Conservation (phyloP, 2,888 invertebrate genomes). For the Ptychoptera albimana region DNA sequence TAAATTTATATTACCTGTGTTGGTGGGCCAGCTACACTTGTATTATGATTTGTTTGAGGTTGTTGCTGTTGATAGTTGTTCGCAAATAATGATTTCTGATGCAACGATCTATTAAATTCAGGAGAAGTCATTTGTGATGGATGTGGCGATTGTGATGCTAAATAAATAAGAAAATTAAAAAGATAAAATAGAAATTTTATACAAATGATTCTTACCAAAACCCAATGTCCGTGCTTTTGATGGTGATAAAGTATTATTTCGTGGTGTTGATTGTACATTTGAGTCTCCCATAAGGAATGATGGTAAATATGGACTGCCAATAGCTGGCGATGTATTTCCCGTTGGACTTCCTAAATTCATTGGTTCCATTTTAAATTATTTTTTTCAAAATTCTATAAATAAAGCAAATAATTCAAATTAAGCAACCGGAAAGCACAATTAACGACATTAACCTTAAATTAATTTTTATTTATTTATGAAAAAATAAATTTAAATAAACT, state of each 20-base stretch:
- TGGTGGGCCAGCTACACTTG: constrained; percentile 24
- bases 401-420: too few species aligned
- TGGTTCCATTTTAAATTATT: constrained; percentile 49
- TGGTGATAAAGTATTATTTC: constrained; percentile 41
- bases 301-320: constrained; percentile 55
- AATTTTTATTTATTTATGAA: too few species aligned
- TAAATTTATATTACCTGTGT: constrained; percentile 9
- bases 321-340: constrained; percentile 50
- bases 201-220: constrained; percentile 34
- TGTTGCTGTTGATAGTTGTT: constrained; percentile 12
- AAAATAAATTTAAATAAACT: too few species aligned
- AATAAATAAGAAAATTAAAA: constrained; percentile 8
- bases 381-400: too few species aligned
- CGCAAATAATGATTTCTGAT: constrained; percentile 34
- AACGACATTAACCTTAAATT: too few species aligned
- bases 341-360: constrained; percentile 70
- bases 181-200: neutral
- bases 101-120: constrained; percentile 35
- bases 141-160: constrained; percentile 32
- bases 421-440: too few species aligned
- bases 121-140: constrained; percentile 32
- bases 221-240: constrained; percentile 38
- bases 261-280: constrained; percentile 37
- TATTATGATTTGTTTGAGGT: constrained; percentile 16
- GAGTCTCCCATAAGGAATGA: constrained; percentile 63